These are phyloP conservation scores for Aphis gossypii DNA, from an alignment of 1,140 invertebrate genomes.

Conservation along the genomic window DNA sequence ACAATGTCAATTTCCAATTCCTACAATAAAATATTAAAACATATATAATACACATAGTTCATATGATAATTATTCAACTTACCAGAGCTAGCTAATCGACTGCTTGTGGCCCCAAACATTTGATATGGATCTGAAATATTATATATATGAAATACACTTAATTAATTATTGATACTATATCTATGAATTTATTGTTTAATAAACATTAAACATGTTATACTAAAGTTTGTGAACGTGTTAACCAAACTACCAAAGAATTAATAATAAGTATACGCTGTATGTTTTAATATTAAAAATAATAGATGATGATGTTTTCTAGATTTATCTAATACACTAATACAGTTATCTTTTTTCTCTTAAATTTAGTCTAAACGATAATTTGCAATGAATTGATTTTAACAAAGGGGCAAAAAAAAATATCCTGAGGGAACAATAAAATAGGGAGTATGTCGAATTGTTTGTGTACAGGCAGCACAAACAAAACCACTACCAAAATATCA, in stretches of 20 bases:
- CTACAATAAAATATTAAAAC: no score
- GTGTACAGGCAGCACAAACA: constrained; percentile 21
- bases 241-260: not conserved
- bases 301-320: not conserved
- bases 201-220: not conserved
- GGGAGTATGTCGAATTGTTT: constrained; percentile 42
- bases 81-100: constrained; percentile 91
- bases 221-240: not conserved
- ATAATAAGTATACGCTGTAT: not conserved
- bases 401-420: constrained; percentile 42
- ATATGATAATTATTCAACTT: constrained; percentile 62
- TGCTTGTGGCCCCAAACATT: constrained; percentile 94
- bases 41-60: not conserved
- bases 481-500: constrained; percentile 44
- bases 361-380: constrained; percentile 38
- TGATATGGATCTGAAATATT: constrained; percentile 90
- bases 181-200: not conserved
- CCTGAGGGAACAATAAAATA: constrained; percentile 40
- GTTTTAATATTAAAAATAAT: not conserved
- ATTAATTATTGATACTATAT: not conserved
- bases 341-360: constrained; percentile 16
- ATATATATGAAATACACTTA: constrained; percentile 38
- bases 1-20: not conserved
- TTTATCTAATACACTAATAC: not conserved
- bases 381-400: not conserved